Conservation (phyloP, 2,113 vertebrate genomes). For the Proterorhinus semilunaris region DNA sequence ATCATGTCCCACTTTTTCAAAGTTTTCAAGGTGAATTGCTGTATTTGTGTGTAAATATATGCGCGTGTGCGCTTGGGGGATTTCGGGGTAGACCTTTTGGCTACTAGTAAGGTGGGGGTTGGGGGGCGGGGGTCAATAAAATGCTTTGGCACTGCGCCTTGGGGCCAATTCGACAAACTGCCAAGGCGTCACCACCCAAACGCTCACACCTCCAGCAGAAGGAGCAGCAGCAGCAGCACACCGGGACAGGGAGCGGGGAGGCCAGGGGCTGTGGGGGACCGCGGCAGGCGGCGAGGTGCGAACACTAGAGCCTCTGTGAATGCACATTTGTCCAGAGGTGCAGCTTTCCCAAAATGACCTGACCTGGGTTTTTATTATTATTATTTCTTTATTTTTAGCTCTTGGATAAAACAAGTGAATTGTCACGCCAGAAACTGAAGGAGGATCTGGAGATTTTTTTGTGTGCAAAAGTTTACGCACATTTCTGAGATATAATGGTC, state of each 20-base stretch:
- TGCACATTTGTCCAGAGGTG: constrained; percentile 5
- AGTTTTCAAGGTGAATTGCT: too few relatives aligned
- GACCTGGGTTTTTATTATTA: too few relatives aligned
- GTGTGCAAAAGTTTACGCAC: too few relatives aligned
- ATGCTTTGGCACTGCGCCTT: constrained; percentile 1
- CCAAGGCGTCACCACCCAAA: constrained; percentile 4
- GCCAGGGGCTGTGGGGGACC: not conserved
- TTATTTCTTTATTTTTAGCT: too few relatives aligned
- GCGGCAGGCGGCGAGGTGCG: not conserved
- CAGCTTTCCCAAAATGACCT: not conserved
- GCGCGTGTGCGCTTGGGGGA: too few relatives aligned
- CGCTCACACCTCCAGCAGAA: constrained; percentile 1
- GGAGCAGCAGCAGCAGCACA: not conserved
- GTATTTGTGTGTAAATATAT: too few relatives aligned
- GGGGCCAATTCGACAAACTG: constrained; percentile 9
- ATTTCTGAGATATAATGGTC: too few relatives aligned
- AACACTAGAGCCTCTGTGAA: not conserved
- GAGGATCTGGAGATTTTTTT: too few relatives aligned
- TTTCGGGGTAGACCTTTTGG: not conserved
- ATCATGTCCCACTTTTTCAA: too few relatives aligned
- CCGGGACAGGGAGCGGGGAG: not conserved
- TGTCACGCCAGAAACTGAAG: too few relatives aligned
- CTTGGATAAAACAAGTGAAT: too few relatives aligned
- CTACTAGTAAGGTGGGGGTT: not conserved
- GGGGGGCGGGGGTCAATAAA: not conserved